phyloP scores from a whole-genome alignment of 2,113 vertebrate species.

The Zosterops borbonicus region DNA sequence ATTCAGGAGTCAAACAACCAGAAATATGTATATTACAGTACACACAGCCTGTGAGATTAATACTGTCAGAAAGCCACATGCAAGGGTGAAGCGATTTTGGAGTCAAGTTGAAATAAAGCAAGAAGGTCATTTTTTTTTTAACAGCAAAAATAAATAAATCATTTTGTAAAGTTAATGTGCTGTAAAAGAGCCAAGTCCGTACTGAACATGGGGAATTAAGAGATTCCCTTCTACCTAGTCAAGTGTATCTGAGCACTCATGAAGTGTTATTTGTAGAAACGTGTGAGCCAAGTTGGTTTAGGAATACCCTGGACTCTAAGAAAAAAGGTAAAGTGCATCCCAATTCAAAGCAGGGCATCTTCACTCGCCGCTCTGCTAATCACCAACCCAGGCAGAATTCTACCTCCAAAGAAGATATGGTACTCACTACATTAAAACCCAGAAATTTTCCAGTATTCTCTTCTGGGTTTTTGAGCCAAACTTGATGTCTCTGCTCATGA shows the following conservation, averaged over 20 bases:
- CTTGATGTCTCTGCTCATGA: background rate
- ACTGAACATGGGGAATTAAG: background rate
- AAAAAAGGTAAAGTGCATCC: background rate
- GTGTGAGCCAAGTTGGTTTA: background rate
- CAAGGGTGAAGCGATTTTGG: background rate
- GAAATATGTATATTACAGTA: background rate
- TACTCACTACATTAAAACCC: background rate
- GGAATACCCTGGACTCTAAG: background rate
- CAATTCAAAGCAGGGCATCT: background rate
- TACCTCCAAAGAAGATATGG: background rate
- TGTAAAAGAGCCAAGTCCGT: slow-evolving; percentile 11
- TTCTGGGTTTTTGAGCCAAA: background rate
- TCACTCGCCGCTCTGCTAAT: background rate
- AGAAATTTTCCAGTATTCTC: background rate
- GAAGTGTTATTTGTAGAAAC: background rate
- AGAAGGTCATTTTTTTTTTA: background rate
- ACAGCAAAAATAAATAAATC: slow-evolving; percentile 47
- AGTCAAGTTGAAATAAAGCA: slow-evolving; percentile 39
- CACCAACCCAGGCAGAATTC: background rate
- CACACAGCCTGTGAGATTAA: slow-evolving; percentile 1
- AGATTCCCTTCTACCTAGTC: background rate
- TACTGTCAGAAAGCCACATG: slow-evolving; percentile 1
- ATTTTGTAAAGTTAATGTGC: background rate
- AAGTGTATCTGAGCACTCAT: background rate
- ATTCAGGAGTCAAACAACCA: background rate